These are phyloP conservation scores for Stylophora pistillata DNA, from an alignment of 64 coral and sea anemone species.

Conservation along the genomic window DNA sequence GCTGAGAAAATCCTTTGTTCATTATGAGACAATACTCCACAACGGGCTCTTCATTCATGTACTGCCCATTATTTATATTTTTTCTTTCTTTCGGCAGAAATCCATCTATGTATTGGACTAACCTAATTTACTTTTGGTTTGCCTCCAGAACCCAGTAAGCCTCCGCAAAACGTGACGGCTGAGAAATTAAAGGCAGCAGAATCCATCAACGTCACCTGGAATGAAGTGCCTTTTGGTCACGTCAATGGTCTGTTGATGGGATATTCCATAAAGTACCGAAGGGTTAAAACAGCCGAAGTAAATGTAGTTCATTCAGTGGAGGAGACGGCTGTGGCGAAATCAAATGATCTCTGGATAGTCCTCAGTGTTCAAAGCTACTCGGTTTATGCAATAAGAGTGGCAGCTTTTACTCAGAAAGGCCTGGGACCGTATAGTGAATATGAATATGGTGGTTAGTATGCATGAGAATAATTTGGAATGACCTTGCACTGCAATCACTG, in stretches of 20 bases:
- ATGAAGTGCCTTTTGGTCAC: constrained; percentile 37
- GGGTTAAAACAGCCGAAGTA: constrained; percentile 21
- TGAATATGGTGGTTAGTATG: constrained; percentile 45
- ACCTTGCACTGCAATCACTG: too few relatives aligned
- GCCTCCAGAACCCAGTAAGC: constrained; percentile 21
- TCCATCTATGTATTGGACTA: background rate
- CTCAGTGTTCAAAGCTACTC: constrained; percentile 5
- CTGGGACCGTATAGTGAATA: constrained; percentile 32
- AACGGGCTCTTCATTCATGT: too few relatives aligned
- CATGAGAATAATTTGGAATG: too few relatives aligned
- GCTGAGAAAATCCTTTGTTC: too few relatives aligned
- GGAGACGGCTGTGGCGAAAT: background rate
- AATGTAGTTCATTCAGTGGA: background rate
- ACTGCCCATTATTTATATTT: too few relatives aligned
- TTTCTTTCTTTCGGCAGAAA: background rate
- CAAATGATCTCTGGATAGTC: background rate
- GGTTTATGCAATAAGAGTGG: constrained; percentile 22
- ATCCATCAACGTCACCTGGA: constrained; percentile 35
- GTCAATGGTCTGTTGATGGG: constrained; percentile 51
- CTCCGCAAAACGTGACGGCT: constrained; percentile 27
- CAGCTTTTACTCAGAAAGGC: constrained; percentile 39
- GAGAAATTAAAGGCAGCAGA: constrained; percentile 40
- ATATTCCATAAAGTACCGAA: constrained; percentile 58
- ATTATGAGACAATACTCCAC: too few relatives aligned
- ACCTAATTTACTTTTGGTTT: background rate